Evolutionary conservation across 2,888 invertebrate genomes (phyloP).

Genomic region (Drosophila monieri): DNA sequence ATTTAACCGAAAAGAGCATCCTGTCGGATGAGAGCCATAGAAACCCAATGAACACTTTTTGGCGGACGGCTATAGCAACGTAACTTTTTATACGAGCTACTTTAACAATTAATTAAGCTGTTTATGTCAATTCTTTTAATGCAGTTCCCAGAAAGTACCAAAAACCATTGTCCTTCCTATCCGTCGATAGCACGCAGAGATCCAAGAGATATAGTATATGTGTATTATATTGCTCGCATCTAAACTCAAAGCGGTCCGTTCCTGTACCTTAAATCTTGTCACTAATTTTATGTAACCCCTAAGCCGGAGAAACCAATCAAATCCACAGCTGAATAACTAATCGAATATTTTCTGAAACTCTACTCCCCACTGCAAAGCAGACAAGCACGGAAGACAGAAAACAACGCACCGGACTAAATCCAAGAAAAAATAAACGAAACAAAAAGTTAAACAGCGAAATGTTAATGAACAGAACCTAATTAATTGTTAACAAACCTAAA

Average conservation of each 20-base stretch:
- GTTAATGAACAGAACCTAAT: constrained; percentile 65
- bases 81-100: constrained; percentile 38
- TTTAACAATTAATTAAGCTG: constrained; percentile 35
- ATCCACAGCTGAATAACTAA: constrained; percentile 29
- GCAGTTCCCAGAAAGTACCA: constrained; percentile 33
- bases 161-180: constrained; percentile 16
- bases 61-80: constrained; percentile 42
- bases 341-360: constrained; percentile 68
- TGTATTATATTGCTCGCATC: constrained; percentile 26
- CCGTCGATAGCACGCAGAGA: constrained; percentile 4
- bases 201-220: constrained; percentile 22
- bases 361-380: constrained; percentile 70
- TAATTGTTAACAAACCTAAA: constrained; percentile 65
- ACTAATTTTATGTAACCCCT: constrained; percentile 48
- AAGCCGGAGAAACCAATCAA: constrained; percentile 28
- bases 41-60: constrained; percentile 28
- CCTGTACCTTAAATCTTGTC: constrained; percentile 62
- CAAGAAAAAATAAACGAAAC: constrained; percentile 39
- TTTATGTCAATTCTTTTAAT: constrained; percentile 58
- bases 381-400: constrained; percentile 37
- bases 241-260: constrained; percentile 55
- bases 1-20: constrained; percentile 16
- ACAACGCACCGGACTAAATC: constrained; percentile 67
- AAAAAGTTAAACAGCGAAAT: constrained; percentile 66
- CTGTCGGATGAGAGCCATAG: constrained; percentile 20